Conservation (phyloP, 2,797 vertebrate species). For the Tolypeutes matacus region DNA sequence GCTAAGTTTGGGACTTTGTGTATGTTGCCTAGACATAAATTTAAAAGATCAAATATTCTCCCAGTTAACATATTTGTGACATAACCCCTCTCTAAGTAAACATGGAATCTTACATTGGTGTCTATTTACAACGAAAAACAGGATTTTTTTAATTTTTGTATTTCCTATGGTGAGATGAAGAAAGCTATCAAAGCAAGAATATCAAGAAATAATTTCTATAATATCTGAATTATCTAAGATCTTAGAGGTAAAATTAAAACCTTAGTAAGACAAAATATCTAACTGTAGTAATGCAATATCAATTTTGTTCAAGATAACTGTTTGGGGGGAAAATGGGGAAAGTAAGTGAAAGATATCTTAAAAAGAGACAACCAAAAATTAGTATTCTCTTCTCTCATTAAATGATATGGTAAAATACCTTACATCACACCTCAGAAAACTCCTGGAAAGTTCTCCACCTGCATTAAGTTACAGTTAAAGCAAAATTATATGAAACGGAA, state of each 20-base stretch:
- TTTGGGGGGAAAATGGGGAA: not conserved
- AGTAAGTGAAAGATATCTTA: not conserved
- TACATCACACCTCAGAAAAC: not conserved
- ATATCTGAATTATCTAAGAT: not conserved
- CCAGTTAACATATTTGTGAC: not conserved
- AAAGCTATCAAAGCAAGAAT: not conserved
- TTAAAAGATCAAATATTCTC: not conserved
- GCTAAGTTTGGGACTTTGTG: not conserved
- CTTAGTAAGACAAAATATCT: not conserved
- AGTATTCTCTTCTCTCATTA: constrained; percentile 21
- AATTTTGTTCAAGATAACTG: not conserved
- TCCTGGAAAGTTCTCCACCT: not conserved
- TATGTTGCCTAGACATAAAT: not conserved
- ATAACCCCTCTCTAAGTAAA: not conserved
- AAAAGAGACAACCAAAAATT: not conserved
- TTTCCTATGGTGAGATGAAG: not conserved
- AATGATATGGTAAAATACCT: not conserved
- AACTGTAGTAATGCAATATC: not conserved
- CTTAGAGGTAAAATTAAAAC: not conserved
- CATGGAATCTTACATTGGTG: not conserved
- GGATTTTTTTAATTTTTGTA: not conserved
- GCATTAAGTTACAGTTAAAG: not conserved
- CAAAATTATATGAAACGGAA: not conserved
- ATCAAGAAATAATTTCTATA: not conserved
- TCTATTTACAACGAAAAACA: not conserved